Evolutionary conservation across 2,113 vertebrate genomes (phyloP).

Genomic region (Microtus ochrogaster): DNA sequence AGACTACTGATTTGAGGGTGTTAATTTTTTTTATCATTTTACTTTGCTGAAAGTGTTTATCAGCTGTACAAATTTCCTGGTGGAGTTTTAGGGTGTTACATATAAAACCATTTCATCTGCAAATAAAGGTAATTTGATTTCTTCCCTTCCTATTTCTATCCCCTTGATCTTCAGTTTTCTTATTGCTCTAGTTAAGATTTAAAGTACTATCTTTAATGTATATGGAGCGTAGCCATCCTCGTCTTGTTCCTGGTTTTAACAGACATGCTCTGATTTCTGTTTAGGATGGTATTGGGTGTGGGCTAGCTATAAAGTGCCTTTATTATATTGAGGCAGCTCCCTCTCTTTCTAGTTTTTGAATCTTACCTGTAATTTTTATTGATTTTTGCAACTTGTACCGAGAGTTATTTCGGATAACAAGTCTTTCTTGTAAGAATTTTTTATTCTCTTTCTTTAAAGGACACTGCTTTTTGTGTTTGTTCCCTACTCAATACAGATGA

Average conservation of each 20-base stretch:
- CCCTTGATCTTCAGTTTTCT: not conserved
- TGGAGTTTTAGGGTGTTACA: not conserved
- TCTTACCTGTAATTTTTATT: not conserved
- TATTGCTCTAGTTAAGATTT: not conserved
- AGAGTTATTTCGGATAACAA: not conserved
- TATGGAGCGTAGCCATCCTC: too few relatives aligned
- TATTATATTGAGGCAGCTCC: not conserved
- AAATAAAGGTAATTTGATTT: not conserved
- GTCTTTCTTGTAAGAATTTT: not conserved
- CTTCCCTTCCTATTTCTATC: not conserved
- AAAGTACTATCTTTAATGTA: not conserved
- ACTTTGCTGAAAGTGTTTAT: not conserved
- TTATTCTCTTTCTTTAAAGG: not conserved
- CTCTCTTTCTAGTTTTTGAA: not conserved
- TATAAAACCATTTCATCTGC: not conserved
- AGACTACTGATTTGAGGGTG: not conserved
- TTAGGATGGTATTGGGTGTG: not conserved
- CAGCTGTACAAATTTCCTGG: not conserved
- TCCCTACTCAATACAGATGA: not conserved
- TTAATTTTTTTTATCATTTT: not conserved
- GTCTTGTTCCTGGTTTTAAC: not conserved
- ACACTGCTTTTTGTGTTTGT: not conserved
- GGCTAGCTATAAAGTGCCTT: not conserved
- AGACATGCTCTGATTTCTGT: not conserved
- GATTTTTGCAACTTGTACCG: not conserved